A percentile compares a stretch with the other conserved stretches of the same genome.
These are phyloP conservation scores for Nothocercus nigrocapillus DNA, from an alignment of 2,113 vertebrate species.

Conservation along the genomic window DNA sequence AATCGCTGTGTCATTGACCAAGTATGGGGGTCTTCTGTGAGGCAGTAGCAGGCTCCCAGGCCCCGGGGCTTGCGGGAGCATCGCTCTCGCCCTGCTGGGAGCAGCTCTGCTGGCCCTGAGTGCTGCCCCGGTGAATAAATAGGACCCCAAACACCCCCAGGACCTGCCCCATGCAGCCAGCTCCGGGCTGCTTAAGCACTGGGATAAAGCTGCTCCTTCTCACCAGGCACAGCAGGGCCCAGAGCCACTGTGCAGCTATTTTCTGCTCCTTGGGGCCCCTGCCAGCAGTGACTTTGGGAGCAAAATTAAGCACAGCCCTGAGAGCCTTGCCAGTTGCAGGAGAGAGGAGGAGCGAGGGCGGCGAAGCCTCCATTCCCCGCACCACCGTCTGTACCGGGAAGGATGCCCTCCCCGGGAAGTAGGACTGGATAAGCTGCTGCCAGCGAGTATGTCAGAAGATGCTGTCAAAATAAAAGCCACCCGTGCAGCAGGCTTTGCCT, in stretches of 20 bases:
- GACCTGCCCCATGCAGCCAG: not conserved
- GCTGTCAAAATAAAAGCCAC: not conserved
- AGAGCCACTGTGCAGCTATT: not conserved
- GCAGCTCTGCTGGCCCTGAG: not conserved
- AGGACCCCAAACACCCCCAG: not conserved
- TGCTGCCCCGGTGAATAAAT: not conserved
- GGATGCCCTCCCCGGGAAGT: not conserved
- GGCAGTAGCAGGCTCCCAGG: not conserved
- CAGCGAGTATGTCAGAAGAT: not conserved
- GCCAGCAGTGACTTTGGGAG: not conserved
- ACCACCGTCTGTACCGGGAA: rapidly evolving
- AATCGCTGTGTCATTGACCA: conserved; percentile 57
- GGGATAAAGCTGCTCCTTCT: not conserved
- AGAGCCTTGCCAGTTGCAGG: not conserved
- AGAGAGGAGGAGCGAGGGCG: not conserved
- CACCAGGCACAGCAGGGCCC: not conserved
- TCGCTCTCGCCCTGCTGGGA: not conserved
- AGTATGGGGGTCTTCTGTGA: conserved; percentile 29
- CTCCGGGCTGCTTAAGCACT: rapidly evolving
- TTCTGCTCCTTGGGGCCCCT: not conserved
- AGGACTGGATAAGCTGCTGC: not conserved
- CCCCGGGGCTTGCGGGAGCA: not conserved
- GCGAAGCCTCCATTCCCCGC: not conserved
- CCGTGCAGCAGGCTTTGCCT: not conserved
- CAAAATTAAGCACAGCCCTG: not conserved